These are phyloP conservation scores for Crocidura indochinensis DNA, from an alignment of 2,797 vertebrate genomes.

Conservation along the genomic window DNA sequence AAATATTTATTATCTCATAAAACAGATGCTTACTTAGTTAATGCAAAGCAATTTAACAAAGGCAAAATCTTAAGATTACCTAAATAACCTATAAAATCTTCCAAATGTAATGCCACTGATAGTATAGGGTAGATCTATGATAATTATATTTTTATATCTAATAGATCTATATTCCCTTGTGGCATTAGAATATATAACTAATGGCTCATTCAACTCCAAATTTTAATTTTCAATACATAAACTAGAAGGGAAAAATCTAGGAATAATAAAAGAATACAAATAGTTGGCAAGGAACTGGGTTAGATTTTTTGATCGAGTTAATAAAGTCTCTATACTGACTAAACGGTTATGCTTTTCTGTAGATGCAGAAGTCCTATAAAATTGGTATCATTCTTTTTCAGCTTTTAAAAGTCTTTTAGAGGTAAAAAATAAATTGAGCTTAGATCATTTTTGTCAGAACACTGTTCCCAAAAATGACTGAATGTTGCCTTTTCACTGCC, in stretches of 20 bases:
- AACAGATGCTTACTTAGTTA: background rate
- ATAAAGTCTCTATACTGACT: constrained; percentile 64
- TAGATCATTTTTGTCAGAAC: constrained; percentile 84
- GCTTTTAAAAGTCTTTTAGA: constrained; percentile 76
- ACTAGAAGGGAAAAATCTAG: background rate
- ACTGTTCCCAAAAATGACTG: constrained; percentile 83
- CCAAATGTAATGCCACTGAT: constrained; percentile 42
- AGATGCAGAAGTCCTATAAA: constrained; percentile 70
- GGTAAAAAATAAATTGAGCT: constrained; percentile 87
- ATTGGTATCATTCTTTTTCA: constrained; percentile 55
- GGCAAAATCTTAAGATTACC: background rate
- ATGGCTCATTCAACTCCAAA: background rate
- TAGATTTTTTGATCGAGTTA: background rate
- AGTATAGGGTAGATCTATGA: constrained; percentile 47
- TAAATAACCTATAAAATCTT: background rate
- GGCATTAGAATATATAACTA: background rate
- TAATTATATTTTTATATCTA: constrained; percentile 52
- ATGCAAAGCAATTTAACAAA: background rate
- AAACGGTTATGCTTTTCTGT: constrained; percentile 46
- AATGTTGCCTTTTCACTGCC: constrained; percentile 74
- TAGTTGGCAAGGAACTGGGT: background rate
- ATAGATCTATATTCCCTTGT: background rate
- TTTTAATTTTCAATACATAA: constrained; percentile 27
- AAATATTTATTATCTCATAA: background rate
- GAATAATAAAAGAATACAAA: background rate